Percentiles rank a stretch among this genome's conserved stretches.
Conservation (phyloP, 2,113 vertebrate genomes). For the Cyphomyrus discorhynchus region DNA sequence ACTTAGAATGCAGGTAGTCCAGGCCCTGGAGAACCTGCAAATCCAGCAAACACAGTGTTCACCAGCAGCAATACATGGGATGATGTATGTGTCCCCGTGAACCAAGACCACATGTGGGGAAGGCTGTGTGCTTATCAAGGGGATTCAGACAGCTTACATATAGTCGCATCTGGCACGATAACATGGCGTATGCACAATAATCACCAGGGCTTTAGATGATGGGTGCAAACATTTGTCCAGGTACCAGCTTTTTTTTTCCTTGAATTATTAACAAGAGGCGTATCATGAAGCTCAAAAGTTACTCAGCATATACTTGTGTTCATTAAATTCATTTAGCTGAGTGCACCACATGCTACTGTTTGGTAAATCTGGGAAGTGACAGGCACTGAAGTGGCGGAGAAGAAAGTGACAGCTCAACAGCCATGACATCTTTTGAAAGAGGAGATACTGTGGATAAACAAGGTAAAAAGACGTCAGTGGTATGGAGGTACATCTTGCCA, state of each 20-base stretch:
- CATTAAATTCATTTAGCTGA: not conserved
- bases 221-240: not conserved
- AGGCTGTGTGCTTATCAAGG: not conserved
- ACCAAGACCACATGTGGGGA: not conserved
- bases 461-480: too few relatives aligned
- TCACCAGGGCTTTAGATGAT: not conserved
- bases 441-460: too few relatives aligned
- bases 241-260: not conserved
- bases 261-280: not conserved
- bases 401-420: too few relatives aligned
- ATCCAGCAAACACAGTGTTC: not conserved
- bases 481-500: too few relatives aligned
- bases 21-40: conserved; percentile 87
- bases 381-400: too few relatives aligned
- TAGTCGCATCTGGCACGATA: not conserved
- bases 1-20: conserved; percentile 91
- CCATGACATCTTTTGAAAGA: too few relatives aligned
- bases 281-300: not conserved
- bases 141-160: not conserved
- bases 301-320: not conserved
- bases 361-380: too few relatives aligned
- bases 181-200: not conserved
- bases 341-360: not conserved
- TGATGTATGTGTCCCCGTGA: not conserved
- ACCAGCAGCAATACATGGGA: not conserved